Base-by-base conservation (phyloP, 2,797 vertebrate species). In the Eremophila alpestris region DNA sequence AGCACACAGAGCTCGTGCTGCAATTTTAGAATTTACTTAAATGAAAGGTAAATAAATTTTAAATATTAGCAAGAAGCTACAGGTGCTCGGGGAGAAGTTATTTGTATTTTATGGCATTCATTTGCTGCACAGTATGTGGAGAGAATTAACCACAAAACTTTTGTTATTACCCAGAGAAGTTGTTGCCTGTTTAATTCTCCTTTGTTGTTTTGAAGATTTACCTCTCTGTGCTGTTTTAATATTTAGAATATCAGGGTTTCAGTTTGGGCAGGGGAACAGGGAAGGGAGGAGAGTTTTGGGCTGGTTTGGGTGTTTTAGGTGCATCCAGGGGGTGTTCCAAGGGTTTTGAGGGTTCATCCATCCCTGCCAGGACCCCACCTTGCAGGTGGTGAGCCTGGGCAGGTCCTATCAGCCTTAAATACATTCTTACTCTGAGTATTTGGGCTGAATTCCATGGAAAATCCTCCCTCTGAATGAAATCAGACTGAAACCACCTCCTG, bases 41-140 rank as follows among this genome's bases (percentile, higher is more conserved):
- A 82, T 64, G 3, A 90, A 95, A 69, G 5, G 9, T 77, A 95
- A 96, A 97, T 97, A 97, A 96, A 95, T 97, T 95, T 84, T 87
- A 93, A 96, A 91, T 96, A 95, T 96, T 96, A 83, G 89, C 80
- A 91, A 95, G 94, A 81, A 84, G 83, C 89, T 95, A 90, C 93
- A 95, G 95, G 91, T 96, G 92, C 95, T 96, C 30, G 2, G 93
- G 95, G 96, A 95, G 74, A 97, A 96, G 81, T 96, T 96, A 87
- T 60, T 89, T 74, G 67, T 97, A 63, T 90, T 96, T 98, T 96
- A 96, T 80, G 90, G 60, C 87, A 80, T 92, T 97, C 92, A 96
- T 97, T 97, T 93, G 95, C 86, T 3, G 43, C 93, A 96, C 96
- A 95, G 88, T 95, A 91, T 94, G 94, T 26, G 83, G n/a, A 90